phyloP scores from a whole-genome alignment of 2,797 vertebrate species.

The Halcyon chelicuti region DNA sequence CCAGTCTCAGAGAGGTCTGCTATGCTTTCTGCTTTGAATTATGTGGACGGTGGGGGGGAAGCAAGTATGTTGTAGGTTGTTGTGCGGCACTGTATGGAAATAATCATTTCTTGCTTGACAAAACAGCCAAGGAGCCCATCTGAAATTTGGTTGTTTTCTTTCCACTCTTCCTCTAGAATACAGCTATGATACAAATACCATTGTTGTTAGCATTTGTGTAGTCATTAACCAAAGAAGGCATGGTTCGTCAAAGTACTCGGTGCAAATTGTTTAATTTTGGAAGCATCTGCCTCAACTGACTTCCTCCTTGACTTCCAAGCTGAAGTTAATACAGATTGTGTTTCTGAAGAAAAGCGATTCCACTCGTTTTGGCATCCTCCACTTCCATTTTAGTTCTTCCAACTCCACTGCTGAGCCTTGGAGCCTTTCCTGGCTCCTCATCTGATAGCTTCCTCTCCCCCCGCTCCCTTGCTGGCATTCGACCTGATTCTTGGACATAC shows the following conservation, averaged over 20 bases:
- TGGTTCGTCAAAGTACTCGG: not conserved
- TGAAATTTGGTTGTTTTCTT: not conserved
- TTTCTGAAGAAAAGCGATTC: slow-evolving; percentile 15
- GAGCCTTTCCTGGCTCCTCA: slow-evolving; percentile 42
- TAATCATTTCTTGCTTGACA: not conserved
- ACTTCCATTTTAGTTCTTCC: slow-evolving; percentile 35
- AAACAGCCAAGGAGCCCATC: not conserved
- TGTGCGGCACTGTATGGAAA: not conserved
- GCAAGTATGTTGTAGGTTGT: not conserved
- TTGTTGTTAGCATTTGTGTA: not conserved
- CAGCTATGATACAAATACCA: not conserved
- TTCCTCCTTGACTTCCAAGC: slow-evolving; percentile 12
- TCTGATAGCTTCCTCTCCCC: slow-evolving; percentile 41
- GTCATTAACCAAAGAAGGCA: not conserved
- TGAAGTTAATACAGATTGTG: not conserved
- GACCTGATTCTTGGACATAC: not conserved
- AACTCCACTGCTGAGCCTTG: not conserved
- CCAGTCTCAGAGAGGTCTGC: not conserved
- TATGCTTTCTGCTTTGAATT: slow-evolving; percentile 36
- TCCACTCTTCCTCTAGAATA: not conserved
- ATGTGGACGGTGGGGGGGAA: not conserved
- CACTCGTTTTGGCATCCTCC: slow-evolving; percentile 6
- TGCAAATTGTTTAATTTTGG: not conserved
- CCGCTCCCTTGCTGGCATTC: slow-evolving; percentile 24
- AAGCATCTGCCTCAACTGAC: not conserved